These are phyloP conservation scores for Microplitis deprimator DNA, from an alignment of 2,888 invertebrate species.

Conservation along the genomic window DNA sequence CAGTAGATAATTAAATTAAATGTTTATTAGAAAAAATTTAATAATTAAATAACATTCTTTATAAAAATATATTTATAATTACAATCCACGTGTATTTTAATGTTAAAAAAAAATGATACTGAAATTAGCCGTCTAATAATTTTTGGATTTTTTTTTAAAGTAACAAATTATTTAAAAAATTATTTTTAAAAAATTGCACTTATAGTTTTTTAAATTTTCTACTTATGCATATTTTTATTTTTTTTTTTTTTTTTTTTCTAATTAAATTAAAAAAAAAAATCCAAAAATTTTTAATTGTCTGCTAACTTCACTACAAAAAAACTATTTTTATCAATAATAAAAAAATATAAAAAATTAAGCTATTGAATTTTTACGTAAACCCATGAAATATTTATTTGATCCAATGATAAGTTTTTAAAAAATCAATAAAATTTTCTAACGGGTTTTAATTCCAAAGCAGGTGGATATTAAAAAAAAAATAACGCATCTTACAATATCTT, in stretches of 20 bases:
- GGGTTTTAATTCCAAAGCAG: background rate
- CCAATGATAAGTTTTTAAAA: too few relatives aligned
- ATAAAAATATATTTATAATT: background rate
- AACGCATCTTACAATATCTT: background rate
- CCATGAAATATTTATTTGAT: too few relatives aligned
- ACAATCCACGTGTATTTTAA: background rate
- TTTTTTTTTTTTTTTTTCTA: too few relatives aligned
- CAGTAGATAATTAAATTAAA: background rate
- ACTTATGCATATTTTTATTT: too few relatives aligned
- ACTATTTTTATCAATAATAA: background rate
- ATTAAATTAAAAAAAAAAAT: too few relatives aligned
- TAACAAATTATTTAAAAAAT: too few relatives aligned
- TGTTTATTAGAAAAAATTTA: background rate
- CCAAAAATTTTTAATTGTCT: too few relatives aligned
- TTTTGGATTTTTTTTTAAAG: too few relatives aligned
- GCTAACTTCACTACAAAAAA: background rate
- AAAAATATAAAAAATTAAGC: background rate
- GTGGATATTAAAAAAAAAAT: too few relatives aligned
- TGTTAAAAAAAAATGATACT: background rate
- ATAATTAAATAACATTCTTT: background rate
- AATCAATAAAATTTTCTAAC: background rate
- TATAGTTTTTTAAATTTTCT: too few relatives aligned
- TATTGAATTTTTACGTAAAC: background rate
- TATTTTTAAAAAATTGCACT: too few relatives aligned
- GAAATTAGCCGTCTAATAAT: too few relatives aligned